Percentiles rank a stretch among this genome's conserved stretches.
Evolutionary conservation across 2,113 vertebrate genomes (phyloP).

Genomic region (Centropus unirufus): DNA sequence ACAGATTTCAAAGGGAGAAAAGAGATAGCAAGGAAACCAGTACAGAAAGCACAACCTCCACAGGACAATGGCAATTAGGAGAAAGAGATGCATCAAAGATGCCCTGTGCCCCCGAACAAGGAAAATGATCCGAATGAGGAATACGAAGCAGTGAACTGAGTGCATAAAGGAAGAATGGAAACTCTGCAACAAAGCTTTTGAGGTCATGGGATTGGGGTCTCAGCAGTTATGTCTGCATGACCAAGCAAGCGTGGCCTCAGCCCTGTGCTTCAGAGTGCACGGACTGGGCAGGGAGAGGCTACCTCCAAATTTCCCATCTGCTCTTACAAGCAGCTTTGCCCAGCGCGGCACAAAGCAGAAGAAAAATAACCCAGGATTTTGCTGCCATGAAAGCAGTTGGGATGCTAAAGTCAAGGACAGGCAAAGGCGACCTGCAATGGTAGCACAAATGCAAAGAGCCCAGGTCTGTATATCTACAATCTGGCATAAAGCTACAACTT

Average conservation of each 20-base stretch:
- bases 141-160: constrained; percentile 43
- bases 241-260: constrained; percentile 45
- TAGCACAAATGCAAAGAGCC: not conserved
- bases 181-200: constrained; percentile 64
- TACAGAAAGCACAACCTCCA: not conserved
- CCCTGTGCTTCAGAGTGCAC: not conserved
- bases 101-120: not conserved
- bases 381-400: not conserved
- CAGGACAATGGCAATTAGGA: not conserved
- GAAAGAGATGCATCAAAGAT: constrained; percentile 31
- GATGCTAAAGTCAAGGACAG: not conserved
- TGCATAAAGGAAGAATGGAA: constrained; percentile 48
- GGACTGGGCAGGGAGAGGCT: not conserved
- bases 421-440: not conserved
- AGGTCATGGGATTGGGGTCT: constrained; percentile 65
- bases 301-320: not conserved
- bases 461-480: not conserved
- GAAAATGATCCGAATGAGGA: constrained; percentile 29
- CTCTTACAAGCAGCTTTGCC: not conserved
- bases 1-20: not conserved
- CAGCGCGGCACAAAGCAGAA: not conserved
- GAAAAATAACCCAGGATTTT: not conserved
- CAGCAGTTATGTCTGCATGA: constrained; percentile 60
- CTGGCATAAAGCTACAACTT: not conserved
- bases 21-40: not conserved